Evolutionary conservation across 2,113 vertebrate genomes (phyloP), one percentile per base, ranked within the genome.

Genomic region (Penelope pileata): DNA sequence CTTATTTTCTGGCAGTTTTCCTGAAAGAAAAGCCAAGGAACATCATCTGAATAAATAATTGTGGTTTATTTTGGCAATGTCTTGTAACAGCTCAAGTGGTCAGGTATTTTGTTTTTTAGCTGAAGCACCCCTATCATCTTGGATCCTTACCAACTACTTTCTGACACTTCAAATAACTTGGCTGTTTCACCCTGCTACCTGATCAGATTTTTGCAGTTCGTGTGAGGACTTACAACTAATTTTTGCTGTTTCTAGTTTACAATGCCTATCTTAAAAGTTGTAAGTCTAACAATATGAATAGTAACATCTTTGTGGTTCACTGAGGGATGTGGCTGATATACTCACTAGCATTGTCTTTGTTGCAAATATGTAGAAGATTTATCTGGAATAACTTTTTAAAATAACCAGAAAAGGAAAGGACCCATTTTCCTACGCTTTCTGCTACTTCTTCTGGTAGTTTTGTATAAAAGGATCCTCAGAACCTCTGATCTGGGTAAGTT

Each of bases 1-100:
- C 87, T 97, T 92, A 73, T 94, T 97, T 97, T 85, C 86, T 95
- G 87, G 90, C 54, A 96, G 58, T 74, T 82, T 87, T 72, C 90
- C 90, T 85, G 64, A 97, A 89, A 85, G 54, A 72, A 93, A 93
- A 96, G 84, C 86, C 80, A 96, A 94, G 73, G 77, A 96, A 58
- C 58, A 94, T 93, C 48, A 88, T 95, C 86, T 96, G 94, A 95
- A 94, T 85, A 97, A 97, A 95, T 88, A 97, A 94, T 40, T 91
- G 80, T 93, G 70, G 80, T 88, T 96, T 97, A 56, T 67, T 94
- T 96, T 96, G 91, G 79, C 90, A 88, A 43, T 81, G 86, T 96
- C 59, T 86, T 83, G 47, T 78, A 83, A 66, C 60, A 78, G 36
- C 79, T 93, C 56, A 72, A 96, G 83, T 70, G 64, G 43, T 64